A percentile compares a stretch with the other conserved stretches of the same genome.
Conservation (phyloP, 2,113 vertebrate species). For the Atractosteus spatula region DNA sequence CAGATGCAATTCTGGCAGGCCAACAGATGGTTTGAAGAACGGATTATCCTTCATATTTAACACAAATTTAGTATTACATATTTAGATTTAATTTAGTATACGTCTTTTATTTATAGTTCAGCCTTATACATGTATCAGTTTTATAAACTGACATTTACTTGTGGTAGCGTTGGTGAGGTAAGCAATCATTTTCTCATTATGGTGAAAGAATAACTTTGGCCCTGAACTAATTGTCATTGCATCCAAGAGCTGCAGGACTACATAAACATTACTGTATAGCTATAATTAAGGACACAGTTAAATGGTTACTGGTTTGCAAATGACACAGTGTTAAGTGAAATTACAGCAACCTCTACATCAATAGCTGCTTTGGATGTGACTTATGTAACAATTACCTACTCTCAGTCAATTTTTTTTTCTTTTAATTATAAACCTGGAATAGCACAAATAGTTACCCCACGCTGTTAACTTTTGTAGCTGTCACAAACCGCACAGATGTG, state of each 20-base stretch:
- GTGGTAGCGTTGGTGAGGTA: no score
- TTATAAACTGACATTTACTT: no score
- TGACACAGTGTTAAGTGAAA: background rate
- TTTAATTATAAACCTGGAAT: background rate
- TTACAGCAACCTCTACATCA: background rate
- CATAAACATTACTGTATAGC: no score
- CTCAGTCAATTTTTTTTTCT: background rate
- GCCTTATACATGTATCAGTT: no score
- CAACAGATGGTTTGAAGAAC: constrained; percentile 35
- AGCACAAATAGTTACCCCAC: background rate
- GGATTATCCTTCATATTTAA: constrained; percentile 24
- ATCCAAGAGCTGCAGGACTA: no score
- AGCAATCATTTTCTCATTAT: no score
- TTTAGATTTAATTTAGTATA: background rate
- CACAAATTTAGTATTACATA: background rate
- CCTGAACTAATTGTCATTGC: no score
- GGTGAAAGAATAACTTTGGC: no score
- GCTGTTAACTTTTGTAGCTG: background rate
- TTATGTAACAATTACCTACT: background rate
- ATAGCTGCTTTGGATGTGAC: background rate
- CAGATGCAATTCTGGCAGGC: constrained; percentile 22
- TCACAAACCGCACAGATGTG: no score
- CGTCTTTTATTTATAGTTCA: background rate
- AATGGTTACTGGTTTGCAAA: background rate
- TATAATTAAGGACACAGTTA: background rate